These are phyloP conservation scores for Crotalus viridis DNA, from an alignment of 2,113 vertebrate species.

Conservation along the genomic window DNA sequence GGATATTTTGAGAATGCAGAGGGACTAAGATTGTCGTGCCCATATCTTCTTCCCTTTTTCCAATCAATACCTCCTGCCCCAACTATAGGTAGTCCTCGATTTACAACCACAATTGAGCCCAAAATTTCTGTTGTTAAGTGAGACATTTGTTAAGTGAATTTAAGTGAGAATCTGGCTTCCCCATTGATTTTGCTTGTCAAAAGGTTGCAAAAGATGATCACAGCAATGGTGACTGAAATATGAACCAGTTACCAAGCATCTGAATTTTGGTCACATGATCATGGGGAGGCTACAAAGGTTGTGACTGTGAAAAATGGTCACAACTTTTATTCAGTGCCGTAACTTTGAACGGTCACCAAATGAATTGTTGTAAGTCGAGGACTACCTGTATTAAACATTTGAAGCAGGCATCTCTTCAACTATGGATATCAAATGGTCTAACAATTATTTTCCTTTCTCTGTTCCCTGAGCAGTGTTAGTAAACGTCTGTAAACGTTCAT, in stretches of 20 bases:
- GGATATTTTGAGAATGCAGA: constrained; percentile 36
- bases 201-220: not conserved
- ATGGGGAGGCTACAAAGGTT: not conserved
- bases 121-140: not conserved
- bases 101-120: not conserved
- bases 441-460: not conserved
- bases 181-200: not conserved
- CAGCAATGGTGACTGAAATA: not conserved
- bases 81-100: not conserved
- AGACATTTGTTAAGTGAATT: not conserved
- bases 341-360: not conserved
- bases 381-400: not conserved
- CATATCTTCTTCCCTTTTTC: constrained; percentile 20
- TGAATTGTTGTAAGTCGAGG: not conserved
- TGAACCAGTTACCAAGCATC: not conserved
- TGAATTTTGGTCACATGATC: not conserved
- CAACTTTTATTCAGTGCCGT: not conserved
- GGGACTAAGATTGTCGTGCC: constrained; percentile 22
- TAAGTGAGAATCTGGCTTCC: not conserved
- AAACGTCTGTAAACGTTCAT: not conserved
- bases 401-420: not conserved
- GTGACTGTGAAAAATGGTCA: not conserved
- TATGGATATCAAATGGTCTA: not conserved
- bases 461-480: not conserved
- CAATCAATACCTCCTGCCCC: not conserved